Percentiles rank a stretch among this genome's conserved stretches.
Evolutionary conservation across 2,113 vertebrate species (phyloP).

Genomic region (Oncorhynchus masou): DNA sequence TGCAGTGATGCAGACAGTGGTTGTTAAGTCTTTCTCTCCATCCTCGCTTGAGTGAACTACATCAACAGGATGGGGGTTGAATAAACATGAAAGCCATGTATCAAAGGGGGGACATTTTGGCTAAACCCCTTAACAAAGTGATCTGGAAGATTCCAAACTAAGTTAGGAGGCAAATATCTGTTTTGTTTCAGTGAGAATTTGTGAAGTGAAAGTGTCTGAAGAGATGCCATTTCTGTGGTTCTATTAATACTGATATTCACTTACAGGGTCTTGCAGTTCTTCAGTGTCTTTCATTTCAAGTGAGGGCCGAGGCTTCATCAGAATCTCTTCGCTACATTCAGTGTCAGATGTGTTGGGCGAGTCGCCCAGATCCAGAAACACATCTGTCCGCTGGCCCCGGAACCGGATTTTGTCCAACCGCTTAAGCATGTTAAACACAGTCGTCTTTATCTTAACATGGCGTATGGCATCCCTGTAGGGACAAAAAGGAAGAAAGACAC

Average conservation of each 20-base stretch:
- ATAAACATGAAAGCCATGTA: too few relatives aligned
- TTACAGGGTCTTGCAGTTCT: slow-evolving; percentile 78
- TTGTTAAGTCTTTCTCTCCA: background rate
- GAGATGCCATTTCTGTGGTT: background rate
- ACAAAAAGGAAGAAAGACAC: background rate
- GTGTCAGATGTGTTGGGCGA: slow-evolving; percentile 94
- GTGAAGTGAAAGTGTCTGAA: background rate
- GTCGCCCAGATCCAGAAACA: slow-evolving; percentile 89
- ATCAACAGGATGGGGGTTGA: too few relatives aligned
- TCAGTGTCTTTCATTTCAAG: slow-evolving; percentile 74
- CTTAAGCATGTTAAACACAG: slow-evolving; percentile 89
- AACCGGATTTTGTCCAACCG: slow-evolving; percentile 94
- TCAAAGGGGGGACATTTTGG: too few relatives aligned
- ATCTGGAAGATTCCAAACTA: background rate
- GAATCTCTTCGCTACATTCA: slow-evolving; percentile 85
- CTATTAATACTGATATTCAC: background rate
- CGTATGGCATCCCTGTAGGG: slow-evolving; percentile 73
- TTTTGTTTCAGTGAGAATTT: background rate
- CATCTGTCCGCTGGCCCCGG: slow-evolving; percentile 91
- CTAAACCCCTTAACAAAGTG: background rate
- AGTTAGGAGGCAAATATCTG: background rate
- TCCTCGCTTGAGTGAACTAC: too few relatives aligned
- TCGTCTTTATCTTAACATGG: slow-evolving; percentile 86
- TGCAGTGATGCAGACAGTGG: background rate
- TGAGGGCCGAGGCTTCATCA: slow-evolving; percentile 73